A percentile compares a stretch with the other conserved stretches of the same genome.
Conservation (phyloP, 2,113 vertebrate species). For the Jaculus jaculus region DNA sequence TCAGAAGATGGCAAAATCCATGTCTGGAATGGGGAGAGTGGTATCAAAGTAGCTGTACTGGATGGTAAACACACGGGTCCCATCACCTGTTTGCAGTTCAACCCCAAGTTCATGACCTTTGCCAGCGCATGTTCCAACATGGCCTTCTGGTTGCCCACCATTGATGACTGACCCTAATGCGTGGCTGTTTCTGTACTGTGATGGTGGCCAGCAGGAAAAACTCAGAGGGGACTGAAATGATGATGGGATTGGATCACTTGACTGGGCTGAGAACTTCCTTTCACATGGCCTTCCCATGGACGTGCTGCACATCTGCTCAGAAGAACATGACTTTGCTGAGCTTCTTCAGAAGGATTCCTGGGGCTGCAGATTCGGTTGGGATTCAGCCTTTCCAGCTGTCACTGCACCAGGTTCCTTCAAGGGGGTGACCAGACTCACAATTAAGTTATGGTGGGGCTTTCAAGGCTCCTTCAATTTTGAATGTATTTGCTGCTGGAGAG, state of each 20-base stretch:
- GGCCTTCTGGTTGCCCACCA: conserved; percentile 99
- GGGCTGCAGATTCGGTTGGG: conserved; percentile 56
- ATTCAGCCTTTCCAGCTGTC: conserved; percentile 46
- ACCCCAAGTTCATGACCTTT: conserved; percentile 99
- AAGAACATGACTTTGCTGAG: conserved; percentile 69
- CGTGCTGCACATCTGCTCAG: conserved; percentile 72
- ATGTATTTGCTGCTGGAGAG: conserved; percentile 78
- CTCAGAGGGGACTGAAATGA: conserved; percentile 66
- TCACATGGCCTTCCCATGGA: conserved; percentile 71
- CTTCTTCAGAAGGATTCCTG: conserved; percentile 77
- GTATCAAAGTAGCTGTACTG: conserved; percentile 97
- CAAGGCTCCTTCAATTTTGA: conserved; percentile 65
- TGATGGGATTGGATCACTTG: conserved; percentile 76
- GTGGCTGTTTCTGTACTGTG: conserved; percentile 60
- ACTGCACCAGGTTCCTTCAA: conserved; percentile 47
- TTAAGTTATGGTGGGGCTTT: conserved; percentile 46
- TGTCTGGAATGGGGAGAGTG: conserved; percentile 98
- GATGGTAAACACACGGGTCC: conserved; percentile 99
- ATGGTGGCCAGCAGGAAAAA: conserved; percentile 67
- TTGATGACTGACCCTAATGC: conserved; percentile 90
- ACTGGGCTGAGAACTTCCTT: conserved; percentile 74
- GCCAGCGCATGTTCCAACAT: conserved; percentile 99
- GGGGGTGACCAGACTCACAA: conserved; percentile 55
- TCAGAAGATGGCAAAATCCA: conserved; percentile 99
- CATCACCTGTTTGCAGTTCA: conserved; percentile 98